These are phyloP conservation scores for Condylura cristata DNA, from an alignment of 2,113 vertebrate species.

Conservation along the genomic window DNA sequence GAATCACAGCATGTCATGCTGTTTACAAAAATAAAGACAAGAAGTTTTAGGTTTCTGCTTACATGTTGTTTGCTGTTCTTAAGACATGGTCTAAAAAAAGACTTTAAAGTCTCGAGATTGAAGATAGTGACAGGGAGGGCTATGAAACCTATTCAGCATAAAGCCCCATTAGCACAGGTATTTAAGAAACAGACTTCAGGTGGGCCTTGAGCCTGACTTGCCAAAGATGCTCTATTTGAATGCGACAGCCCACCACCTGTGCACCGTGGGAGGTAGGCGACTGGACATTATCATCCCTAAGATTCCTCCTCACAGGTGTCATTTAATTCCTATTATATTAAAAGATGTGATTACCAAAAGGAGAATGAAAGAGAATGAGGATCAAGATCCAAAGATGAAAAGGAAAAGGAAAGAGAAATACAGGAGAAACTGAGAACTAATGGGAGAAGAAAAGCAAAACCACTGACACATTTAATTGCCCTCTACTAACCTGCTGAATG, in stretches of 20 bases:
- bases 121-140: background rate
- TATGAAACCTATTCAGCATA: background rate
- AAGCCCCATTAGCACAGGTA: too few species aligned
- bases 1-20: background rate
- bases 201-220: background rate
- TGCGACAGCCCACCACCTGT: background rate
- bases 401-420: background rate
- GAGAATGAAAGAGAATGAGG: background rate
- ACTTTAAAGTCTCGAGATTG: background rate
- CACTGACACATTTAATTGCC: background rate
- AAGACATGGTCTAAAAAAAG: background rate
- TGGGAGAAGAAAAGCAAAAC: background rate
- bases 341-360: background rate
- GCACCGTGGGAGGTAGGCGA: background rate
- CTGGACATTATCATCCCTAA: background rate
- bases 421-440: background rate
- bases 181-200: constrained; percentile 37
- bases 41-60: constrained; percentile 20
- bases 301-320: background rate
- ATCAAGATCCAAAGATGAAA: constrained; percentile 18
- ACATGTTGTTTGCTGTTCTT: background rate
- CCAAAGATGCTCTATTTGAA: background rate
- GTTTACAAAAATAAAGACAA: constrained; percentile 35
- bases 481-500: constrained; percentile 91
- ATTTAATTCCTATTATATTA: background rate